Evolutionary conservation across 1,140 invertebrate genomes (phyloP).

Genomic region (Drosophila novamexicana): DNA sequence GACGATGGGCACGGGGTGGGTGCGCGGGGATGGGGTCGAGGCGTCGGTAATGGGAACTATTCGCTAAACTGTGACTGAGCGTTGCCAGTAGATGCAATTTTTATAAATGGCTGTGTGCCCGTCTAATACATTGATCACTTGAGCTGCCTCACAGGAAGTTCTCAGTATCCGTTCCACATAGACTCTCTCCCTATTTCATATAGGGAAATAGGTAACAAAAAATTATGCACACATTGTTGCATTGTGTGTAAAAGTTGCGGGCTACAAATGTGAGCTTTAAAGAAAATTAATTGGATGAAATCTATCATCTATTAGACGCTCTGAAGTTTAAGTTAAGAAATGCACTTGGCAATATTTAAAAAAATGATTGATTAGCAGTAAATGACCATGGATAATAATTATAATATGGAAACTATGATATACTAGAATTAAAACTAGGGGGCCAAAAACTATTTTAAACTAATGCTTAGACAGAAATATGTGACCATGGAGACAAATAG

Average conservation of each 20-base stretch:
- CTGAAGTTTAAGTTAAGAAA: too few relatives aligned
- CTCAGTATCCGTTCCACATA: slow-evolving; percentile 12
- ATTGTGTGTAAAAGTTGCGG: background rate
- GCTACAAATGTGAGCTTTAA: too few relatives aligned
- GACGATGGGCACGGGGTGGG: background rate
- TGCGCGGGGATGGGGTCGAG: background rate
- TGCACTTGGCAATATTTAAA: too few relatives aligned
- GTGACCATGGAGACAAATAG: too few relatives aligned
- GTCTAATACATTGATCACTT: slow-evolving; percentile 24
- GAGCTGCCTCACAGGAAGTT: slow-evolving; percentile 25
- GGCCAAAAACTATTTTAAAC: too few relatives aligned
- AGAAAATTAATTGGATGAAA: too few relatives aligned
- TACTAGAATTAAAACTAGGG: too few relatives aligned
- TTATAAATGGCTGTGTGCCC: slow-evolving; percentile 7
- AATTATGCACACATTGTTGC: background rate
- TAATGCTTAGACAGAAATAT: too few relatives aligned
- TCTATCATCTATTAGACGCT: too few relatives aligned
- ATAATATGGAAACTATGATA: too few relatives aligned
- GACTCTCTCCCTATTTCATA: background rate
- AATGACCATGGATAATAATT: too few relatives aligned
- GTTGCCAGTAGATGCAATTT: slow-evolving; percentile 7
- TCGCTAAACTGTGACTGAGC: slow-evolving; percentile 14
- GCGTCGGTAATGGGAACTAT: slow-evolving; percentile 3
- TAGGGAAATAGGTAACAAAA: background rate
- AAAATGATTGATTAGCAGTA: too few relatives aligned